Conservation (phyloP, 2,888 invertebrate species). For the Nysson spinosus region DNA sequence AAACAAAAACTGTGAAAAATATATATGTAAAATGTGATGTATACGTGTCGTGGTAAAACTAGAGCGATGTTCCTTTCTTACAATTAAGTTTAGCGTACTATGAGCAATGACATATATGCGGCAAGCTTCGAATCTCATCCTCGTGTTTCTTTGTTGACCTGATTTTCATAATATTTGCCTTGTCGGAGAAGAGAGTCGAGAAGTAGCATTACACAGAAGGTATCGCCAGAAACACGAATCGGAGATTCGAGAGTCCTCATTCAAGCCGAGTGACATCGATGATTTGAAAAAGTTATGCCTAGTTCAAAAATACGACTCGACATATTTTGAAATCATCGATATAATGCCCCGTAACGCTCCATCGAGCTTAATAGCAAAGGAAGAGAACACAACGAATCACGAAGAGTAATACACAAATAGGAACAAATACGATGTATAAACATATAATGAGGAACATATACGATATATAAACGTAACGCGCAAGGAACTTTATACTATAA, state of each 20-base stretch:
- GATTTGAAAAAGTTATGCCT: neutral
- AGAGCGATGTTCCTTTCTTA: conserved; percentile 41
- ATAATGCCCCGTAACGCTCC: conserved; percentile 45
- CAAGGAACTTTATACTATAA: conserved; percentile 70
- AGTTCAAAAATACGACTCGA: neutral
- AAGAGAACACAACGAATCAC: conserved; percentile 58
- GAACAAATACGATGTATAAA: conserved; percentile 67
- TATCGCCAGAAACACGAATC: neutral
- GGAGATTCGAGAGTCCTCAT: conserved; percentile 11
- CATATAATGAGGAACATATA: conserved; percentile 71
- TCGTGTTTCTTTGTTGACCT: too few relatives aligned
- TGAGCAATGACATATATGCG: conserved; percentile 14
- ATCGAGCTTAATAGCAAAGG: conserved; percentile 35
- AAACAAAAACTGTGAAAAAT: conserved; percentile 36
- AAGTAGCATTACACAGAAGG: neutral
- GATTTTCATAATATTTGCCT: too few relatives aligned
- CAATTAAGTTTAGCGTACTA: conserved; percentile 19
- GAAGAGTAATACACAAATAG: conserved; percentile 68
- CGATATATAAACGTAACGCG: conserved; percentile 65
- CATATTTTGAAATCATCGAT: conserved; percentile 18
- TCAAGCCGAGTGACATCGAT: conserved; percentile 1
- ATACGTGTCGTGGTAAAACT: conserved; percentile 31
- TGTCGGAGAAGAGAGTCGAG: too few relatives aligned
- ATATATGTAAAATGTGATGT: conserved; percentile 33
- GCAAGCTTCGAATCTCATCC: conserved; percentile 25